Conservation (phyloP, 2,113 vertebrate genomes). For the Columba livia region DNA sequence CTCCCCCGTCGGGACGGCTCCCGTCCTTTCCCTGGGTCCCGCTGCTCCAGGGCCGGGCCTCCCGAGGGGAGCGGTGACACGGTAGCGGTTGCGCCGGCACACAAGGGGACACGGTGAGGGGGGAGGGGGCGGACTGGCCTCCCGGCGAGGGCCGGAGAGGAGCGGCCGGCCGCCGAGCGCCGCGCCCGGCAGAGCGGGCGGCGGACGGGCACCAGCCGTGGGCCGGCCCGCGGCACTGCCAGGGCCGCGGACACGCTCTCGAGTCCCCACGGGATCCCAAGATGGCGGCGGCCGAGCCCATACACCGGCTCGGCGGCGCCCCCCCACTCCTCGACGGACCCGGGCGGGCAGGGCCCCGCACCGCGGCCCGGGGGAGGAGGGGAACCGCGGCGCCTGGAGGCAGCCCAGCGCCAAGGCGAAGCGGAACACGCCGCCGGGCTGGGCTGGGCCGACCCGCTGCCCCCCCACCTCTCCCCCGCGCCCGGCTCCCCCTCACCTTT, state of each 20-base stretch:
- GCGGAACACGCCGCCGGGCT: not conserved
- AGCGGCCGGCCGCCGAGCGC: not conserved
- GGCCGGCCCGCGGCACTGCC: not conserved
- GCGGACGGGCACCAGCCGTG: no score
- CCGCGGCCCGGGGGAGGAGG: not conserved
- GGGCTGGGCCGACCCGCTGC: not conserved
- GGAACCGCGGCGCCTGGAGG: not conserved
- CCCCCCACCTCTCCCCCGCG: not conserved
- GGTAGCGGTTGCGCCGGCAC: not conserved
- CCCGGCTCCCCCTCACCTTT: conserved; percentile 81
- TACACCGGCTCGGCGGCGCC: not conserved
- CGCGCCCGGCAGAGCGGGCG: no score
- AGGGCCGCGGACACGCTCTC: not conserved
- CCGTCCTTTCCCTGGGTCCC: not conserved
- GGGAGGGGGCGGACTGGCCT: not conserved
- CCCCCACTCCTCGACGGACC: not conserved
- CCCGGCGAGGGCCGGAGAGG: no score
- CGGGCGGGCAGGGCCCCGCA: not conserved
- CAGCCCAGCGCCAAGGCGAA: not conserved
- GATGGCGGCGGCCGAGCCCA: conserved; percentile 59
- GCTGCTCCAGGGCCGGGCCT: not conserved
- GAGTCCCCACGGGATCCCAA: conserved; percentile 1
- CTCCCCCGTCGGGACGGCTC: no score
- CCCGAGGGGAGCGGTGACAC: not conserved
- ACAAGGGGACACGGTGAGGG: no score